Conservation (phyloP, 2,888 invertebrate genomes). For the Brenthis hecate region DNA sequence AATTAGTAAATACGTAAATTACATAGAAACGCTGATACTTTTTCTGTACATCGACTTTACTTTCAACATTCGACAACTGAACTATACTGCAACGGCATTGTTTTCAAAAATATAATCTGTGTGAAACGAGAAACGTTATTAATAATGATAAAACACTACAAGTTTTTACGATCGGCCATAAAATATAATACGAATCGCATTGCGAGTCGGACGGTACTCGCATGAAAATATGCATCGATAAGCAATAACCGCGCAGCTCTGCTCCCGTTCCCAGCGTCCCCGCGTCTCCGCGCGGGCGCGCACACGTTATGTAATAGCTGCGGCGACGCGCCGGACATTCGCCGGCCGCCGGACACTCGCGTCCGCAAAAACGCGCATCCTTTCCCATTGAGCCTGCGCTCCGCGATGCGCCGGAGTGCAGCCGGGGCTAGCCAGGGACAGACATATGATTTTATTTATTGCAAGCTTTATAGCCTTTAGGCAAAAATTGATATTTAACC, state of each 20-base stretch:
- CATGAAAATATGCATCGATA: slow-evolving; percentile 27
- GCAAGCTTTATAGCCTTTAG: no score
- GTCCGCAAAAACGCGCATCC: slow-evolving; percentile 44
- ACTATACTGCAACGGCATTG: no score
- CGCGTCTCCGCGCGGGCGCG: neutral
- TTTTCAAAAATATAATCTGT: no score
- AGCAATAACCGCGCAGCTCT: slow-evolving; percentile 25
- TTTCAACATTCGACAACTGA: no score
- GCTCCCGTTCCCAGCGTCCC: slow-evolving; percentile 33
- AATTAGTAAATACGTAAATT: no score
- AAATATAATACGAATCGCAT: slow-evolving; percentile 22
- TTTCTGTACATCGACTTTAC: no score
- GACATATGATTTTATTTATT: no score
- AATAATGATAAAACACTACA: slow-evolving; percentile 24
- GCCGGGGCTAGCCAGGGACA: no score
- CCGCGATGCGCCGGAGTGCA: neutral
- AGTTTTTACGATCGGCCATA: slow-evolving; percentile 17
- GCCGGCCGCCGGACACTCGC: slow-evolving; percentile 38
- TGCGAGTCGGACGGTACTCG: slow-evolving; percentile 9
- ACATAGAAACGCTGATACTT: no score
- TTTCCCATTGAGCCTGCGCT: slow-evolving; percentile 43
- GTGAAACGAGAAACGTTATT: neutral
- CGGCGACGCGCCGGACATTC: slow-evolving; percentile 25
- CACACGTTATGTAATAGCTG: slow-evolving; percentile 27
- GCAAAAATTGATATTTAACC: no score